Conservation (phyloP, 1,140 invertebrate species). For the Heliconius hermathena region DNA sequence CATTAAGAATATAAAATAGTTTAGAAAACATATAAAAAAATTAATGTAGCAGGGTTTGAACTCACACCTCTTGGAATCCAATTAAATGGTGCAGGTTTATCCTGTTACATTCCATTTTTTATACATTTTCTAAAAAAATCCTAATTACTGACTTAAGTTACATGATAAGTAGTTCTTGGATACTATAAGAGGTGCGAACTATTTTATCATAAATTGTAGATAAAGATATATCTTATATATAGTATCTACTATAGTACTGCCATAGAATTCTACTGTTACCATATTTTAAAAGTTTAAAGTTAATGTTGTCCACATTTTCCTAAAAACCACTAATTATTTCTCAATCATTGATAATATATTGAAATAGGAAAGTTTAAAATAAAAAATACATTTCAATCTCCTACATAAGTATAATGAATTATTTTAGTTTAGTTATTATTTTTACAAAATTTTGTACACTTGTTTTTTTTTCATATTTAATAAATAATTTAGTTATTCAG, state of each 20-base stretch:
- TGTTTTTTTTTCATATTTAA: background rate
- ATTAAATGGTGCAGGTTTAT: no score
- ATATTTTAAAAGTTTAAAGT: slow-evolving; percentile 14
- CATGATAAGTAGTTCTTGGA: background rate
- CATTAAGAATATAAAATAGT: no score
- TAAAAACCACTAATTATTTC: background rate
- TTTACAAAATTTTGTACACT: background rate
- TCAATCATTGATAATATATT: background rate
- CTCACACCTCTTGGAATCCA: no score
- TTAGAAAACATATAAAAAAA: no score
- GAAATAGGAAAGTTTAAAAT: background rate
- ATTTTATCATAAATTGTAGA: slow-evolving; percentile 11
- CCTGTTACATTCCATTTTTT: no score
- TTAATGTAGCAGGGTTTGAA: no score
- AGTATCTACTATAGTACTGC: background rate
- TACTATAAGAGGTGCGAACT: background rate
- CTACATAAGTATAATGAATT: background rate
- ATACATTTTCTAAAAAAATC: no score
- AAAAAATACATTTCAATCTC: background rate
- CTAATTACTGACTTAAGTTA: slow-evolving; percentile 23
- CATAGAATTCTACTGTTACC: slow-evolving; percentile 19
- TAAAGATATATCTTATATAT: background rate
- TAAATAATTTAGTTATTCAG: background rate
- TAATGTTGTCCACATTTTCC: background rate
- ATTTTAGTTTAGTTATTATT: background rate